phyloP scores from a whole-genome alignment of 2,113 vertebrate genomes.

The Xenopus borealis region DNA sequence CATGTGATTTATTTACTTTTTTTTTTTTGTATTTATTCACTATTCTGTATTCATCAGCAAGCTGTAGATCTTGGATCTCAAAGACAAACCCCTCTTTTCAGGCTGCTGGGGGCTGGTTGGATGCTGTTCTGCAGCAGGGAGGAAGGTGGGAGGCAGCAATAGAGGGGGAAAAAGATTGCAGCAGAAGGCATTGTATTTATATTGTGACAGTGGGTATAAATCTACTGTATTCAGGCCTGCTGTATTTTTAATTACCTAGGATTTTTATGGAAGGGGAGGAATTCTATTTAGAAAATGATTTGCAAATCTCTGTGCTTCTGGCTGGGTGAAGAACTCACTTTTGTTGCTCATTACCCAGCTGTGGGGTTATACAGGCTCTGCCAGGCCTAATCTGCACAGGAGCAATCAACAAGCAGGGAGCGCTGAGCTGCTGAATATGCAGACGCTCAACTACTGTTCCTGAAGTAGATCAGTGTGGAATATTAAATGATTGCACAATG shows the following conservation, averaged over 20 bases:
- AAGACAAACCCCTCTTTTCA: conserved; percentile 1
- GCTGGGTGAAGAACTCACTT: background rate
- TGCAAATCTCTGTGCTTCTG: background rate
- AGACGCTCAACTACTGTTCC: background rate
- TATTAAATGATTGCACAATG: conserved; percentile 9
- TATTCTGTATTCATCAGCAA: no score
- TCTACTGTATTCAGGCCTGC: no score
- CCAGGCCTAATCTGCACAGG: conserved; percentile 14
- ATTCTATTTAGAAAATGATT: background rate
- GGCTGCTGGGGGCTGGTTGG: conserved; percentile 6
- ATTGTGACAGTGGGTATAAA: background rate
- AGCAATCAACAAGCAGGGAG: background rate
- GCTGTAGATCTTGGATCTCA: background rate
- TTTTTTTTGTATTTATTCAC: no score
- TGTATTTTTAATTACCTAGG: no score
- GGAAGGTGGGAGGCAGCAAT: conserved; percentile 13
- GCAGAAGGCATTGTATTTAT: conserved; percentile 2
- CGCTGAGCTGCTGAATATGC: conserved; percentile 17
- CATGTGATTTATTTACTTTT: background rate
- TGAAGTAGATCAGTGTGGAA: background rate
- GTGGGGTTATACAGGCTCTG: background rate
- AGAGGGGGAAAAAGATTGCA: conserved; percentile 15
- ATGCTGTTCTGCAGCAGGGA: conserved; percentile 31
- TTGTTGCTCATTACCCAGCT: conserved; percentile 10
- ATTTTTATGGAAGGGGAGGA: no score